Evolutionary conservation across 2,888 invertebrate genomes (phyloP).

Genomic region (Drosophila maculinotata): DNA sequence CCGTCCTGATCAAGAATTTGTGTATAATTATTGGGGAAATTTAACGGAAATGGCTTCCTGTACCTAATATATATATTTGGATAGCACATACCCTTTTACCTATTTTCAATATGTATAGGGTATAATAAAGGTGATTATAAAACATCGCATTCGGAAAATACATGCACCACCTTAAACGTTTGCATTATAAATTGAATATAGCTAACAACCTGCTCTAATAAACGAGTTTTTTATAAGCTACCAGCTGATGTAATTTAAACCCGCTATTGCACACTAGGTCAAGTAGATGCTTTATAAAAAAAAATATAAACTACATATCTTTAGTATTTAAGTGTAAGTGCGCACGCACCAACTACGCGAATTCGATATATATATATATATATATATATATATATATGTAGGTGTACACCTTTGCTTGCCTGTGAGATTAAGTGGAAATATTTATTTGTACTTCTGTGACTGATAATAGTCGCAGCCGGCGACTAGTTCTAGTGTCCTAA

Average conservation of each 20-base stretch:
- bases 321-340: slow-evolving; percentile 39
- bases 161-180: slow-evolving; percentile 11
- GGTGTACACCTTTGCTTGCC: slow-evolving; percentile 35
- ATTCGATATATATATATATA: slow-evolving; percentile 51
- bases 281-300: slow-evolving; percentile 51
- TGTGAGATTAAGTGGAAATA: slow-evolving; percentile 62
- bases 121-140: slow-evolving; percentile 11
- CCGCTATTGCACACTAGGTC: slow-evolving; percentile 70
- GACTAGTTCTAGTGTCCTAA: slow-evolving; percentile 25
- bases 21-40: no score
- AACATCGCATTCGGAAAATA: slow-evolving; percentile 5
- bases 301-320: slow-evolving; percentile 16
- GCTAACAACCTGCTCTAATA: slow-evolving; percentile 32
- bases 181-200: slow-evolving; percentile 24
- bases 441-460: slow-evolving; percentile 36
- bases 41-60: no score
- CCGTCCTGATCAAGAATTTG: no score
- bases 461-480: slow-evolving; percentile 53
- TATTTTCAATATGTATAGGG: not conserved
- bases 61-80: no score
- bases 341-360: slow-evolving; percentile 49
- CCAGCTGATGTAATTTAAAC: slow-evolving; percentile 67
- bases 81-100: not conserved
- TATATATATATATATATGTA: no score
- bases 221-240: slow-evolving; percentile 55